Evolutionary conservation across 2,888 invertebrate genomes (phyloP).

Genomic region (Allophyes oxyacanthae): DNA sequence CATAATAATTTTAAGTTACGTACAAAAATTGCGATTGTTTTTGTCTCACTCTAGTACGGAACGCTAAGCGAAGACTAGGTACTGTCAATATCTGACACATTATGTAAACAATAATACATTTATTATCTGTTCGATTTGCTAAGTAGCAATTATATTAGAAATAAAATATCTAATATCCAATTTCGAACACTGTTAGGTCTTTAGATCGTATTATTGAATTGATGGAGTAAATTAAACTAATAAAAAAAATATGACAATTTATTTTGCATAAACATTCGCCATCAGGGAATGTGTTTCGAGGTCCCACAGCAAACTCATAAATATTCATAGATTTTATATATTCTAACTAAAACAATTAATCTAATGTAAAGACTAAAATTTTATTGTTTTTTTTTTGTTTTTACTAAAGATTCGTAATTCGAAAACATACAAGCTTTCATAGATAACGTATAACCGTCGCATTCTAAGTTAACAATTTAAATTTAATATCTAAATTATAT

Average conservation of each 20-base stretch:
- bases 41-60: constrained; percentile 31
- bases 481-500: constrained; percentile 42
- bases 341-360: constrained; percentile 36
- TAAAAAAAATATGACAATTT: not conserved
- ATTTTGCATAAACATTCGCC: constrained; percentile 5
- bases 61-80: constrained; percentile 34
- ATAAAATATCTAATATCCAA: not conserved
- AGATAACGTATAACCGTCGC: constrained; percentile 35
- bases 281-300: constrained; percentile 34
- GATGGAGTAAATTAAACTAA: not conserved
- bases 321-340: constrained; percentile 25
- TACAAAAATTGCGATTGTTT: constrained; percentile 39
- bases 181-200: not conserved
- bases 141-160: not conserved
- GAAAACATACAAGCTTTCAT: constrained; percentile 38
- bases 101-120: not conserved
- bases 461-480: constrained; percentile 39
- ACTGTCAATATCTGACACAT: constrained; percentile 7
- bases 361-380: constrained; percentile 35
- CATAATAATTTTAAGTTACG: constrained; percentile 38
- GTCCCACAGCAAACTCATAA: constrained; percentile 34
- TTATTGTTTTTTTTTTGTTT: constrained; percentile 11
- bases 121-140: constrained; percentile 22
- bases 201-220: constrained; percentile 1
- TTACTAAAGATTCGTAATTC: constrained; percentile 25